Percentiles rank a stretch among this genome's conserved stretches.
Evolutionary conservation across 2,888 invertebrate species (phyloP).

Genomic region (Orthosia incerta): DNA sequence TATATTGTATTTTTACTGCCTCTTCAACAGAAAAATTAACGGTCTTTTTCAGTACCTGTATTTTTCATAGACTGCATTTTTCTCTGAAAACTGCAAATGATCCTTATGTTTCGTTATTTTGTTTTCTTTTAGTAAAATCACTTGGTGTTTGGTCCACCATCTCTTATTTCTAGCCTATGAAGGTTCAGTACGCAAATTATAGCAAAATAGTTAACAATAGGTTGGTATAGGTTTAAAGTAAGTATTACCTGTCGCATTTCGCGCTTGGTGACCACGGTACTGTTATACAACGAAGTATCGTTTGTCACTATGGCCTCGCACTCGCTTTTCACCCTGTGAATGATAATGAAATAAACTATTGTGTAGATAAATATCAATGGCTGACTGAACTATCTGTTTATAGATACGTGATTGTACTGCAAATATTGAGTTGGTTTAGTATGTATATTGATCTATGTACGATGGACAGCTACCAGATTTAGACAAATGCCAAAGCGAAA

Average conservation of each 20-base stretch:
- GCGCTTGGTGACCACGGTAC: slow-evolving; percentile 75
- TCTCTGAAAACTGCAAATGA: too few species aligned
- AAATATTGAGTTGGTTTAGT: slow-evolving; percentile 10
- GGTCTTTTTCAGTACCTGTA: too few species aligned
- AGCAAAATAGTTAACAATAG: background rate
- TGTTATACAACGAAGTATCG: slow-evolving; percentile 81
- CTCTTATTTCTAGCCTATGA: too few species aligned
- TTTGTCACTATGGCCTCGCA: slow-evolving; percentile 87
- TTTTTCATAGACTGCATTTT: too few species aligned
- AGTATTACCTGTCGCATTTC: slow-evolving; percentile 82
- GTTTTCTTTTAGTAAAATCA: too few species aligned
- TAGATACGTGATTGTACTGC: slow-evolving; percentile 38
- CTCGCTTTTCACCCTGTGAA: slow-evolving; percentile 87
- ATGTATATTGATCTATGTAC: background rate
- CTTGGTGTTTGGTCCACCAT: too few species aligned
- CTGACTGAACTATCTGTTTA: slow-evolving; percentile 23
- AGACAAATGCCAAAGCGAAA: background rate
- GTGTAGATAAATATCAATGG: slow-evolving; percentile 51
- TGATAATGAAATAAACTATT: slow-evolving; percentile 68
- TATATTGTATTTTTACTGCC: too few species aligned
- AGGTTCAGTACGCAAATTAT: background rate
- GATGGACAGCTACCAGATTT: background rate
- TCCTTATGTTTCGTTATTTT: too few species aligned
- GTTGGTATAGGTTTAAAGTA: background rate
- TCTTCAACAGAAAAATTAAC: background rate